Conservation (phyloP, 2,797 vertebrate genomes). For the Sebastes matsubarae region DNA sequence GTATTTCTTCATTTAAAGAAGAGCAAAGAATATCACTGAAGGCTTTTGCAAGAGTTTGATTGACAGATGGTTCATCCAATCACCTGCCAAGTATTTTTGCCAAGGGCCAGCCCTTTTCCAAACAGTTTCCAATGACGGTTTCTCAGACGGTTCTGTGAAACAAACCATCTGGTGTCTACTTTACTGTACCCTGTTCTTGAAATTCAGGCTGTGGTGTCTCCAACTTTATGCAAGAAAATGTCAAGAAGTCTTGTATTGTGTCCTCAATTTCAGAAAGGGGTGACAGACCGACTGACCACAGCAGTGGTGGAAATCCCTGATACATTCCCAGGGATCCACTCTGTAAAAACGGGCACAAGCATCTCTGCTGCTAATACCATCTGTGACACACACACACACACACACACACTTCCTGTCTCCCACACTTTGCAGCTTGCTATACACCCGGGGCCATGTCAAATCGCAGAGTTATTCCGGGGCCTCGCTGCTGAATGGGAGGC, state of each 20-base stretch:
- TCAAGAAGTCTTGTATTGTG: not conserved
- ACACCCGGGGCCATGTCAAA: conserved; percentile 60
- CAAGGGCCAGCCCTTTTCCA: too few species aligned
- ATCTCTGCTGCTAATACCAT: conserved; percentile 54
- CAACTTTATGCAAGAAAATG: not conserved
- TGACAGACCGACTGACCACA: conserved; percentile 5
- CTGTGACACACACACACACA: conserved; percentile 41
- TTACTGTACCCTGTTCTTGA: not conserved
- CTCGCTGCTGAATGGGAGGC: conserved; percentile 39
- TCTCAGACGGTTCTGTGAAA: too few species aligned
- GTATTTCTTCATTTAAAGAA: too few species aligned
- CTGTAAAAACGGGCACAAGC: conserved; percentile 50
- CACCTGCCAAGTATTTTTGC: too few species aligned
- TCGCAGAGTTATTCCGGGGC: conserved; percentile 55
- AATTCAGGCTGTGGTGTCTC: not conserved
- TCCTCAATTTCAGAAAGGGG: not conserved
- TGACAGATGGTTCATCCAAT: too few species aligned
- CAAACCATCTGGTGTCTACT: not conserved
- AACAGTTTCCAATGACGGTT: too few species aligned
- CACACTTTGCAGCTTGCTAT: conserved; percentile 54
- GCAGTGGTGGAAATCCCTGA: conserved; percentile 33
- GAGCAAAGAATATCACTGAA: too few species aligned
- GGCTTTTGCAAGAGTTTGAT: too few species aligned
- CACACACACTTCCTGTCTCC: conserved; percentile 30
- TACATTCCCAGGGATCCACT: conserved; percentile 48